Conservation (phyloP, 2,888 invertebrate genomes). For the Neoaliturus tenellus region DNA sequence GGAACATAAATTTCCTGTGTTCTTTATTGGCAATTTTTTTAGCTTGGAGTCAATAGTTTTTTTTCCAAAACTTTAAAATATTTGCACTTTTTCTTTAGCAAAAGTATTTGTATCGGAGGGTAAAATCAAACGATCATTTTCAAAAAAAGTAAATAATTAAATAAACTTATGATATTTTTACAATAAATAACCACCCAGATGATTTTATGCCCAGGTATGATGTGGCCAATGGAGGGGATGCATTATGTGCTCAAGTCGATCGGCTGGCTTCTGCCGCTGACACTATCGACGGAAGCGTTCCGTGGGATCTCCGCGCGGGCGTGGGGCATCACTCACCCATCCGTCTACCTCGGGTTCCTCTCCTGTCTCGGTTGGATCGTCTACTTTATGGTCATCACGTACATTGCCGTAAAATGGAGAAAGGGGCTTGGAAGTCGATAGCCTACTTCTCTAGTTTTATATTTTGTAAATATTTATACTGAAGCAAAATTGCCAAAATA, state of each 20-base stretch:
- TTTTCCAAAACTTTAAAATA: too few species aligned
- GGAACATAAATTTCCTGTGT: too few species aligned
- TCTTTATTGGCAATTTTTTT: too few species aligned
- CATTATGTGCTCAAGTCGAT: slow-evolving; percentile 77
- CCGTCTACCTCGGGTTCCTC: slow-evolving; percentile 85
- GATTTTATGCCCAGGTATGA: slow-evolving; percentile 65
- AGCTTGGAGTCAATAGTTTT: too few species aligned
- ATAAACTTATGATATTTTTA: neutral
- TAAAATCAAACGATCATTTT: too few species aligned
- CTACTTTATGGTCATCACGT: slow-evolving; percentile 76
- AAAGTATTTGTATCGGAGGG: slow-evolving; percentile 68
- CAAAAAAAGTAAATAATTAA: neutral
- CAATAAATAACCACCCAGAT: too few species aligned
- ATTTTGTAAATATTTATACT: neutral
- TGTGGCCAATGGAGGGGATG: slow-evolving; percentile 83
- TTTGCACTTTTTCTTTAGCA: too few species aligned
- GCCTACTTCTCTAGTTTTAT: neutral
- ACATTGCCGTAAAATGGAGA: slow-evolving; percentile 73
- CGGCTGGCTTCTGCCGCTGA: slow-evolving; percentile 85
- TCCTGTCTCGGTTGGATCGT: slow-evolving; percentile 81
- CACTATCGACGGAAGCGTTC: slow-evolving; percentile 85
- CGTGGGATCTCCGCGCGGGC: slow-evolving; percentile 87
- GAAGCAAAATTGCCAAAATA: neutral
- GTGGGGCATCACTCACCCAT: slow-evolving; percentile 79
- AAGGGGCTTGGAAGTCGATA: slow-evolving; percentile 42